Evolutionary conservation across 2,888 invertebrate genomes (phyloP).

Genomic region (Caenorhabditis sp.): DNA sequence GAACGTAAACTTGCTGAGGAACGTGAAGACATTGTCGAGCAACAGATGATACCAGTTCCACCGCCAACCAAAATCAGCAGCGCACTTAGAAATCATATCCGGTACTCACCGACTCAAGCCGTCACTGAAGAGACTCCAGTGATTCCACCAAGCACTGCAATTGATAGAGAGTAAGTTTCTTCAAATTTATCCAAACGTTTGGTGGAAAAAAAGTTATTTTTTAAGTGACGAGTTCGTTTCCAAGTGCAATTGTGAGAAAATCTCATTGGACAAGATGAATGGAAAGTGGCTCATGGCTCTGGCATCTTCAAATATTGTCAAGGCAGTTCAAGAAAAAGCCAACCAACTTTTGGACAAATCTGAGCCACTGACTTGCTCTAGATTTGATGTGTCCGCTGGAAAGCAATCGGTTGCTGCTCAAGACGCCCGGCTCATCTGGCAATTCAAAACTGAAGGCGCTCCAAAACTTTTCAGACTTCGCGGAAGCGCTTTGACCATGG

Average conservation of each 20-base stretch:
- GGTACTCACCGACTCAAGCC: constrained; percentile 58
- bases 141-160: constrained; percentile 59
- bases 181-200: neutral
- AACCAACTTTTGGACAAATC: constrained; percentile 45
- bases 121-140: constrained; percentile 41
- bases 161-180: constrained; percentile 51
- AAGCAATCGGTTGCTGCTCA: constrained; percentile 59
- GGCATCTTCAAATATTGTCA: constrained; percentile 58
- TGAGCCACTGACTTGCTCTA: constrained; percentile 50
- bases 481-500: constrained; percentile 65
- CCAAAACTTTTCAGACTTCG: constrained; percentile 55
- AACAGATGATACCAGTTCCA: constrained; percentile 57
- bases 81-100: constrained; percentile 49
- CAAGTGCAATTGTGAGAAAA: constrained; percentile 55
- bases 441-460: constrained; percentile 58
- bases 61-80: constrained; percentile 58
- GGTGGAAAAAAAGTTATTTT: neutral
- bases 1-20: constrained; percentile 52
- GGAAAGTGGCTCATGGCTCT: constrained; percentile 67
- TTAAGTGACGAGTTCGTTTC: constrained; percentile 63
- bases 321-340: constrained; percentile 40
- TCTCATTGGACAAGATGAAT: constrained; percentile 56
- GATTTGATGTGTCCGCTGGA: constrained; percentile 66
- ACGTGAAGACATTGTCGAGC: constrained; percentile 54
- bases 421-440: constrained; percentile 63